phyloP scores from a whole-genome alignment of 2,888 invertebrate genomes.

The Gortyna flavago region DNA sequence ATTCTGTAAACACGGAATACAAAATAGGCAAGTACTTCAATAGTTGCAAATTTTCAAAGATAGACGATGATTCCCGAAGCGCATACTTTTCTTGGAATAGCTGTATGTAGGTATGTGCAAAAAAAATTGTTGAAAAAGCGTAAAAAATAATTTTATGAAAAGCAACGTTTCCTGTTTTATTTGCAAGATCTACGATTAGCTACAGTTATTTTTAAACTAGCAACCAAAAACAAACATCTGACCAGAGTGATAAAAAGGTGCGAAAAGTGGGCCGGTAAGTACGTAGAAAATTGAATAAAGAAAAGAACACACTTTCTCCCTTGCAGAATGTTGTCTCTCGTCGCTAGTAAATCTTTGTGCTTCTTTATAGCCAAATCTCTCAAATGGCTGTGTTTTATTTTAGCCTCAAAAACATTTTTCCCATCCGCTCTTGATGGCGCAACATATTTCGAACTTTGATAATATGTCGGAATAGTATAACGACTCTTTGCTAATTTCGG shows the following conservation, averaged over 20 bases:
- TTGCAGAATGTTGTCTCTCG: slow-evolving; percentile 90
- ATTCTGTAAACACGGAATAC: neutral
- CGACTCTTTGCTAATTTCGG: slow-evolving; percentile 83
- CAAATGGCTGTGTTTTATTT: slow-evolving; percentile 82
- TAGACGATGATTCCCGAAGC: neutral
- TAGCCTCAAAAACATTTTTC: slow-evolving; percentile 74
- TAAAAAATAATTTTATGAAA: neutral
- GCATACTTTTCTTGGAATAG: neutral
- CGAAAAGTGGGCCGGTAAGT: neutral
- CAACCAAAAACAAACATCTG: slow-evolving; percentile 52
- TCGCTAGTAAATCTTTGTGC: slow-evolving; percentile 88
- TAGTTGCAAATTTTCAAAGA: neutral
- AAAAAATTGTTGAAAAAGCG: neutral
- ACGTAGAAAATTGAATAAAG: neutral
- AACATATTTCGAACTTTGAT: slow-evolving; percentile 85
- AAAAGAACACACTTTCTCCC: slow-evolving; percentile 89
- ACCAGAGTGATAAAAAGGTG: slow-evolving; percentile 6
- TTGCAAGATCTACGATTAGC: neutral
- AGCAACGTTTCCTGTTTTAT: neutral
- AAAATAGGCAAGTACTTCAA: neutral
- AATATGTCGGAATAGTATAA: slow-evolving; percentile 80
- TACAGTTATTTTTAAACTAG: slow-evolving; percentile 21
- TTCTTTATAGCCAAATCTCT: slow-evolving; percentile 89
- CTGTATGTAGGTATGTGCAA: neutral
- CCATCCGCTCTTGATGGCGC: slow-evolving; percentile 70